phyloP scores from a whole-genome alignment of 2,797 vertebrate species.

The Loriculus beryllinus region DNA sequence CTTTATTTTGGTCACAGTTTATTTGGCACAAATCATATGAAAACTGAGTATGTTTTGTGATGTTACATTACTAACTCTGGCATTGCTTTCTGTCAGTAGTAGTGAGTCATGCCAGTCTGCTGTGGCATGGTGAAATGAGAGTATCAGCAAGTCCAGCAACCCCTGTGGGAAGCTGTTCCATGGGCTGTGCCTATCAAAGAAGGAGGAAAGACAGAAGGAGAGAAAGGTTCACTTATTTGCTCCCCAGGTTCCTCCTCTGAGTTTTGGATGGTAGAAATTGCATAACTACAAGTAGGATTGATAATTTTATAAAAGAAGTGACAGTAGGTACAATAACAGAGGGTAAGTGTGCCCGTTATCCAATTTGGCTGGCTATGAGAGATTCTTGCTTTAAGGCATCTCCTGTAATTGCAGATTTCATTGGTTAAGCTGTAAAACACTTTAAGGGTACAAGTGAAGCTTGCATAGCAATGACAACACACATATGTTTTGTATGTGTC shows the following conservation, averaged over 20 bases:
- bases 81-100: background rate
- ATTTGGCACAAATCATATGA: background rate
- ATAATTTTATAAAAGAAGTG: background rate
- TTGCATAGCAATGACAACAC: background rate
- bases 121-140: fast-evolving
- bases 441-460: background rate
- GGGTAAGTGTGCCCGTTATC: background rate
- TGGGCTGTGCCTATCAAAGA: background rate
- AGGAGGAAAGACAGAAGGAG: background rate
- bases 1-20: background rate
- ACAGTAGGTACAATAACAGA: background rate
- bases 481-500: background rate
- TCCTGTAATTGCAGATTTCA: slow-evolving; percentile 9
- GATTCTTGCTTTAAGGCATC: background rate
- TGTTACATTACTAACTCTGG: background rate
- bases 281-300: background rate
- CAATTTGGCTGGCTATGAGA: background rate
- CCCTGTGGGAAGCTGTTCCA: background rate
- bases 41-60: background rate
- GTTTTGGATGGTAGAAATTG: background rate
- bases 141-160: background rate
- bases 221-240: background rate
- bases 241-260: background rate
- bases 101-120: background rate
- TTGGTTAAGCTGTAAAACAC: background rate